A percentile compares a stretch with the other conserved stretches of the same genome.
These are phyloP conservation scores for Dolichallabes microphthalmus DNA, from an alignment of 2,113 vertebrate genomes.

Conservation along the genomic window DNA sequence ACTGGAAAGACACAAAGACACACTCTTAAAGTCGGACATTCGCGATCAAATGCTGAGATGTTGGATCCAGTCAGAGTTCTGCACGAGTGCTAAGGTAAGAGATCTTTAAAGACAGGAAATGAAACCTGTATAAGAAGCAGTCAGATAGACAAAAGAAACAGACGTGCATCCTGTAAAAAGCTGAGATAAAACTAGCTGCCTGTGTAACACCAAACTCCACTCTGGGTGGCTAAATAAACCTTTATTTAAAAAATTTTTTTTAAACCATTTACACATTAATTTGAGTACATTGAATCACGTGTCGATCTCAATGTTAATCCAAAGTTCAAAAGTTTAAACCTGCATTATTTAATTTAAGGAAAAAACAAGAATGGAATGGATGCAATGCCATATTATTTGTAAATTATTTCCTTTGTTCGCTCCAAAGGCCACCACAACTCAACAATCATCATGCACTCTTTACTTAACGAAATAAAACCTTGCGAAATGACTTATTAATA, in stretches of 20 bases:
- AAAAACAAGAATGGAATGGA: not conserved
- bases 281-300: not conserved
- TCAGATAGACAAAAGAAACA: conserved; percentile 1
- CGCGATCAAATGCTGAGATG: conserved; percentile 55
- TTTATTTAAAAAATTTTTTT: too few relatives aligned
- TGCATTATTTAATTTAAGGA: not conserved
- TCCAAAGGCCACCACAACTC: not conserved
- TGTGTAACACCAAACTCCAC: not conserved
- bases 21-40: conserved; percentile 54
- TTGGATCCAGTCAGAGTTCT: conserved; percentile 28
- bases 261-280: not conserved
- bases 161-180: conserved; percentile 12
- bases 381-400: too few relatives aligned
- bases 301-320: not conserved
- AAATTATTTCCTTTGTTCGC: not conserved
- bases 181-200: not conserved
- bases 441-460: not conserved
- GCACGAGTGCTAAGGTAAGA: conserved; percentile 39
- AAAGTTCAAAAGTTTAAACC: not conserved
- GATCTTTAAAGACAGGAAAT: not conserved
- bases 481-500: not conserved
- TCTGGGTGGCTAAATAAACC: not conserved
- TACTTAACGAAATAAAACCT: not conserved
- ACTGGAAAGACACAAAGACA: conserved; percentile 67
- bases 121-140: not conserved